Percentiles rank a stretch among this genome's conserved stretches.
These are phyloP conservation scores for Pseudotriccus pelzelni DNA, from an alignment of 2,797 vertebrate genomes.

Conservation along the genomic window DNA sequence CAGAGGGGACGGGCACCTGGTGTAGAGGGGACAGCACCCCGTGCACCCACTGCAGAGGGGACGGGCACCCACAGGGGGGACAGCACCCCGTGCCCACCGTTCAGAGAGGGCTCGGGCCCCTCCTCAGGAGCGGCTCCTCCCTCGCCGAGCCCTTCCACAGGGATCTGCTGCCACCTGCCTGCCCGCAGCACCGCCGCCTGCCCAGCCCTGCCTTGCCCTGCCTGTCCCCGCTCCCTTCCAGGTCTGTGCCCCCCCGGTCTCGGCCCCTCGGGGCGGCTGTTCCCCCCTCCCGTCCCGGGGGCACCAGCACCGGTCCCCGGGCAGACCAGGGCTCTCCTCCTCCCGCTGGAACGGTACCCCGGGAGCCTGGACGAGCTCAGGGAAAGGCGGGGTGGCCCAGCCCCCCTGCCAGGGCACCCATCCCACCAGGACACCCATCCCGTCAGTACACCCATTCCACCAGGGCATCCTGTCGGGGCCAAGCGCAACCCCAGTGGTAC, in stretches of 20 bases:
- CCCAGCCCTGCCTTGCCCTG: background rate
- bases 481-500: background rate
- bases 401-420: no score
- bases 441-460: background rate
- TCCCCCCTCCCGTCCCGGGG: no score
- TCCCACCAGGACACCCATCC: background rate
- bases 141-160: background rate
- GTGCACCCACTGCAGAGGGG: background rate
- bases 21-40: background rate
- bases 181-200: background rate
- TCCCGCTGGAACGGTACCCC: background rate
- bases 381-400: background rate
- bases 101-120: background rate
- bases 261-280: no score
- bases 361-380: background rate
- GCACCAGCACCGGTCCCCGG: background rate
- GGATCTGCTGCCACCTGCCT: slow-evolving; percentile 61
- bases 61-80: background rate
- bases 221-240: background rate
- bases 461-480: background rate
- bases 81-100: background rate
- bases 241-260: no score
- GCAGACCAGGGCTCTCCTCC: background rate
- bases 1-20: background rate
- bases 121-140: background rate